phyloP scores from a whole-genome alignment of 92 coral and sea anemone genomes.

The Phenganax subtilis region DNA sequence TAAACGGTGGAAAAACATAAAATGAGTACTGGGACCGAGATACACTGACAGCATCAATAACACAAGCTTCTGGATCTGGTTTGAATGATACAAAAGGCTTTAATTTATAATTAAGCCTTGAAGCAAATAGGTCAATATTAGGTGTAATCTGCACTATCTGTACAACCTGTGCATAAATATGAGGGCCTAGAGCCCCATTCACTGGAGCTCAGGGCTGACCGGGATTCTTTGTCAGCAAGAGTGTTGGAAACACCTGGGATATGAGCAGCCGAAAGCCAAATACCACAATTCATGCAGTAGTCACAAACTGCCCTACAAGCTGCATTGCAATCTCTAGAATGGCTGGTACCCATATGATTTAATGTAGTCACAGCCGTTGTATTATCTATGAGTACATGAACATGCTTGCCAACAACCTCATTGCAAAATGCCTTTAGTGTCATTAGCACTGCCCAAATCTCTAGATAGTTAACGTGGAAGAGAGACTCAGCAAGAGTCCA shows the following conservation, averaged over 20 bases:
- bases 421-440: constrained; percentile 48
- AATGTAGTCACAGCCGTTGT: constrained; percentile 57
- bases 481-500: constrained; percentile 57
- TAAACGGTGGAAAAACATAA: constrained; percentile 61
- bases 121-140: constrained; percentile 49
- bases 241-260: constrained; percentile 4
- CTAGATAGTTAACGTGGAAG: constrained; percentile 46
- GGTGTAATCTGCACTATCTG: constrained; percentile 24
- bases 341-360: constrained; percentile 64
- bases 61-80: constrained; percentile 54
- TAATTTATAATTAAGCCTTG: constrained; percentile 45
- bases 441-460: constrained; percentile 48
- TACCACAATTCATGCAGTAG: not conserved
- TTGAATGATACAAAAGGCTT: constrained; percentile 46
- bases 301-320: not conserved
- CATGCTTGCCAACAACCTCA: constrained; percentile 40
- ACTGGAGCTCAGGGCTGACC: not conserved
- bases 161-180: not conserved
- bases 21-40: constrained; percentile 46
- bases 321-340: constrained; percentile 39
- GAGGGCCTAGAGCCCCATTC: constrained; percentile 6
- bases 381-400: constrained; percentile 51
- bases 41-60: constrained; percentile 50
- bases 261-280: constrained; percentile 17
- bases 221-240: constrained; percentile 14